Base-by-base conservation (phyloP, 2,888 invertebrate genomes). In the Acleris cristana region DNA sequence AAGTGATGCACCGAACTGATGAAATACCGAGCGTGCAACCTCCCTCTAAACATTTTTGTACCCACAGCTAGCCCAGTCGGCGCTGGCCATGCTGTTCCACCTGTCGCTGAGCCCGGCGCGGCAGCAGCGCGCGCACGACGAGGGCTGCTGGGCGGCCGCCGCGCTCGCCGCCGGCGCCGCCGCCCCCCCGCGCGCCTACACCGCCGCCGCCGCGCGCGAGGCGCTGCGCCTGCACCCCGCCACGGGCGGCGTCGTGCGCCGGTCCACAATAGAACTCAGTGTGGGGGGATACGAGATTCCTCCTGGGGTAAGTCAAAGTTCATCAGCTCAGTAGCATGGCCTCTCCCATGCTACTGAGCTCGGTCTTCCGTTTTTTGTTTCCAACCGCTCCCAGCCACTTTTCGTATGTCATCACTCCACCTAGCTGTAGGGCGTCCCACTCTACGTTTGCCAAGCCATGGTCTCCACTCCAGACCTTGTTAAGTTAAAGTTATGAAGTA, bases 41-140 rank as follows among this genome's bases (percentile, higher is more conserved):
- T 23, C 23, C 23, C 23, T 23, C 23, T 23, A 23, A 26, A 30
- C 30, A 8, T 30, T 30, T 6, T 48, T 3, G 72, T 2, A 23
- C 23, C 23, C 69, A 3, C 82, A 92, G 92, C 82, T 92, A 0
- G 88, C 87, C 40, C 92, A 92, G 74, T 86, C 92, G 65, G 90
- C 91, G 0, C 71, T 92, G 0, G 85, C 83, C 72, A 86, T 88
- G 84, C 84, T 91, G 75, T 86, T 90, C 83, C 87, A 91, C 19
- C 80, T 92, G 0, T 89, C 92, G 0, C 82, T 92, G 0, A 86
- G 91, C 81, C 89, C 92, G 0, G 92, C 91, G 0, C 83, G 83
- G 0, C 92, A 92, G 51, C 92, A 92, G 58, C 81, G 88, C 0
- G 92, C 88, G 0, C 90, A 89, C 69, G 91, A 92, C 70, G 88